Percentiles rank a stretch among this genome's conserved stretches.
Evolutionary conservation across 2,113 vertebrate genomes (phyloP).

Genomic region (Prionailurus viverrinus): DNA sequence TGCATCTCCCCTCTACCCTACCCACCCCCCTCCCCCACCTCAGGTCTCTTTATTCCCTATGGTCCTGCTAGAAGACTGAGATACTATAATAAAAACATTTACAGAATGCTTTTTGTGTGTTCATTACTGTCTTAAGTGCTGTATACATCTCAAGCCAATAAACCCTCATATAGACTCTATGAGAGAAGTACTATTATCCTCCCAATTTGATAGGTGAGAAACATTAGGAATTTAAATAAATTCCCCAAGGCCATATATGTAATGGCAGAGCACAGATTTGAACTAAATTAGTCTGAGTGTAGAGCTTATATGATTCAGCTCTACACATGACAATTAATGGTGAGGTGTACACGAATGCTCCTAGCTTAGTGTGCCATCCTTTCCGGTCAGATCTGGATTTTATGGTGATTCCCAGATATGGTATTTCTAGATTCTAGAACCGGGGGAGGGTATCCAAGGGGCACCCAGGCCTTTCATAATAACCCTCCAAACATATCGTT

Average conservation of each 20-base stretch:
- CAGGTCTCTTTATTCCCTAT: neutral
- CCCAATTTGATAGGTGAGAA: neutral
- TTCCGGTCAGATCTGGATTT: neutral
- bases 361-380: neutral
- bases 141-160: neutral
- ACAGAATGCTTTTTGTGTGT: neutral
- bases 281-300: neutral
- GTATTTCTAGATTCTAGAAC: neutral
- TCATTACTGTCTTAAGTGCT: neutral
- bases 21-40: rapidly evolving
- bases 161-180: neutral
- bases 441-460: neutral
- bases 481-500: neutral
- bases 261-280: neutral
- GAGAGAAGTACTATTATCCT: neutral
- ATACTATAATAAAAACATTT: neutral
- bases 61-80: neutral
- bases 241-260: neutral
- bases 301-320: neutral
- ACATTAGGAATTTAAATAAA: neutral
- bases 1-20: neutral
- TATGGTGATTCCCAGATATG: neutral
- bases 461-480: neutral
- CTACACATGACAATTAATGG: neutral
- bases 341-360: neutral